Evolutionary conservation across 1,140 invertebrate genomes (phyloP), one percentile per base, ranked within the genome.

Genomic region (Ditylenchus dipsaci): DNA sequence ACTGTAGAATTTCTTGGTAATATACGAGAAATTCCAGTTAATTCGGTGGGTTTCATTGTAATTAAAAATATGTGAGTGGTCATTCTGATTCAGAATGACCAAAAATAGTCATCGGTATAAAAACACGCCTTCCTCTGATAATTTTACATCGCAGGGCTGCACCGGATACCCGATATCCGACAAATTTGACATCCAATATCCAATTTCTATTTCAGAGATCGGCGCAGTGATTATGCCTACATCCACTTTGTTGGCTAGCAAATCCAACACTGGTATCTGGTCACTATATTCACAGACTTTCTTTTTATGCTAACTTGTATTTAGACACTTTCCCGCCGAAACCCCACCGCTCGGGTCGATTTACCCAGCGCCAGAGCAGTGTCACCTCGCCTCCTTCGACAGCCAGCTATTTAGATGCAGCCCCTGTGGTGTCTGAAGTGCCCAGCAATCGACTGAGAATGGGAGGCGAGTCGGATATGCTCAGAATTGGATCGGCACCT

Each of bases 191-290:
- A n/a, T n/a, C n/a, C n/a, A n/a, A n/a, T n/a, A n/a, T n/a, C 43
- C 43, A 45, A 45, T n/a, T 13, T 13, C 43, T 11, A 26, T 17
- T 17, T 53, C 64, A 23, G 57, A 68, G 11, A 57, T 68, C 29
- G 68, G 68, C 1, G 68, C 68, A 26, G 68, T 70, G 9, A 56
- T 70, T n/a, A 70, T 70, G 68, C 60, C 68, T 13, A 43, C 67
- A 11, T 68, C 67, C 19, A 68, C 59, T n/a, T 33, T 68, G 27
- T 23, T 68, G 11, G 49, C 49, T 8, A 53, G 15, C 49, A 53
- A 53, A 17, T 53, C 49, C 3, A 53, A 26, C 49, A 53, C n/a
- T 53, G 49, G n/a, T 26, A 53, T 7, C 3, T 7, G 15, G 15
- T 53, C 15, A 53, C 49, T 53, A 7, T 21, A 3, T 7, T 7